A percentile compares a stretch with the other conserved stretches of the same genome.
Conservation (phyloP, 2,888 invertebrate species). For the Polyommatus icarus region DNA sequence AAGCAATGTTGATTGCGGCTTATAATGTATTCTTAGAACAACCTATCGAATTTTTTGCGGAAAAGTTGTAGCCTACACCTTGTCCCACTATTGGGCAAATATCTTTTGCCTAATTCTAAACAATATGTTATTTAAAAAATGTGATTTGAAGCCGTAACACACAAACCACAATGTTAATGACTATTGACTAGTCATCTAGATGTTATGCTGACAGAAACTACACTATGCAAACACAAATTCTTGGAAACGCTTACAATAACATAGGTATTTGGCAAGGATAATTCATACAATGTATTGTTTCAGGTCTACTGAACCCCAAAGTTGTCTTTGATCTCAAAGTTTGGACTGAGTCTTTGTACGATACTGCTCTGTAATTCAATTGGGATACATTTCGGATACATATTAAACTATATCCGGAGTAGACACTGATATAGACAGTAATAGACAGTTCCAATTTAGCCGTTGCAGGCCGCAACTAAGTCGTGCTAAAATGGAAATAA, state of each 20-base stretch:
- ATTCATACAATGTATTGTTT: constrained; percentile 25
- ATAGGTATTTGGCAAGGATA: constrained; percentile 14
- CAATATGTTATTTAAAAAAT: too few species aligned
- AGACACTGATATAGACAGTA: not conserved
- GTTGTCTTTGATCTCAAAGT: constrained; percentile 30
- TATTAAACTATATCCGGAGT: not conserved
- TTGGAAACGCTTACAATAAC: constrained; percentile 13
- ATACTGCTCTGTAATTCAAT: constrained; percentile 14
- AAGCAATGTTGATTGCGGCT: not conserved
- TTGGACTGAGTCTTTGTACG: constrained; percentile 21
- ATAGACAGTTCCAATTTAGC: not conserved
- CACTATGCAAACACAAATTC: not conserved
- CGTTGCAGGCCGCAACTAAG: not conserved
- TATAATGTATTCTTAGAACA: not conserved
- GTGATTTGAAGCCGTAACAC: too few species aligned
- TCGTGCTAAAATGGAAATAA: not conserved
- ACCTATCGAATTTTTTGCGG: too few species aligned
- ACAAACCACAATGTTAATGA: too few species aligned
- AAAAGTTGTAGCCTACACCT: too few species aligned
- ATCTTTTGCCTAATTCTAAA: too few species aligned
- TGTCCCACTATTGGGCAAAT: too few species aligned
- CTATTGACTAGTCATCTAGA: not conserved
- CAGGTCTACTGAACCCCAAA: constrained; percentile 17
- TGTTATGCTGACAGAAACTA: not conserved
- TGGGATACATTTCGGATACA: constrained; percentile 19